A percentile compares a stretch with the other conserved stretches of the same genome.
These are phyloP conservation scores for Acinonyx jubatus DNA, from an alignment of 2,113 vertebrate species.

Conservation along the genomic window DNA sequence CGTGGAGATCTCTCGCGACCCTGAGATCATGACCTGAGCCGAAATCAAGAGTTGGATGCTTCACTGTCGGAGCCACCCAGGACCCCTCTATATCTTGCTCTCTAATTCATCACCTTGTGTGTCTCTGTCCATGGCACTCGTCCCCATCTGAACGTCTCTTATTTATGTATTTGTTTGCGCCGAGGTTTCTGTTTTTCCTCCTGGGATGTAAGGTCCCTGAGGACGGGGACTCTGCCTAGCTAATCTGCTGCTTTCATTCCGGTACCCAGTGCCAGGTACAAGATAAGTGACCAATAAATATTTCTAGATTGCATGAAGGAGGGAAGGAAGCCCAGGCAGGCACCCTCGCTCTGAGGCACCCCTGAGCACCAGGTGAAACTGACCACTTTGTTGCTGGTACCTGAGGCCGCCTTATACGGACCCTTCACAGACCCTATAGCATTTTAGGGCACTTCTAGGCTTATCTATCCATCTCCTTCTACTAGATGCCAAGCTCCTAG, in stretches of 20 bases:
- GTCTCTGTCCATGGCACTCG: too few species aligned
- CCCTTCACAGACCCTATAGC: neutral
- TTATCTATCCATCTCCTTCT: neutral
- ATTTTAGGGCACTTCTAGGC: neutral
- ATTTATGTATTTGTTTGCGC: neutral
- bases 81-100: neutral
- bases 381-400: neutral
- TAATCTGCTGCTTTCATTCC: neutral
- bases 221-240: neutral
- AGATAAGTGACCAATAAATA: fast-evolving
- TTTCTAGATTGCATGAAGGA: neutral
- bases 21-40: too few species aligned
- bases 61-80: too few species aligned
- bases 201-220: neutral
- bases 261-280: neutral
- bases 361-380: neutral
- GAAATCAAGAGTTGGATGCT: too few species aligned
- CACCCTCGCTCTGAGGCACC: neutral
- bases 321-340: neutral
- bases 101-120: neutral
- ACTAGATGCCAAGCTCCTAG: too few species aligned
- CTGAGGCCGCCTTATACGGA: fast-evolving
- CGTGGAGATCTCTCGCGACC: too few species aligned
- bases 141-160: neutral
- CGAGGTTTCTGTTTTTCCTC: neutral